Evolutionary conservation across 2,797 vertebrate genomes (phyloP).

Genomic region (Darevskia mixta): DNA sequence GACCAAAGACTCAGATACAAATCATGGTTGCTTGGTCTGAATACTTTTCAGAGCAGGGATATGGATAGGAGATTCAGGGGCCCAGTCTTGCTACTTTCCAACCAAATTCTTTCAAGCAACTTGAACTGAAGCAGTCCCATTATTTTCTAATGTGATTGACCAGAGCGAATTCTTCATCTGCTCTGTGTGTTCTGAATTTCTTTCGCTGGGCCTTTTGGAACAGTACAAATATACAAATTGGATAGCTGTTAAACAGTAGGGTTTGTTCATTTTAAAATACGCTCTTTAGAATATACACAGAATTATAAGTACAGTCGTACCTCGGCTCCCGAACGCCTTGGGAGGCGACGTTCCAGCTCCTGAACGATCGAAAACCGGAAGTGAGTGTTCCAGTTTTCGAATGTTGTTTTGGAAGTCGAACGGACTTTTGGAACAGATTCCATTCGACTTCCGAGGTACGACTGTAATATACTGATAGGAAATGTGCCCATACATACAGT

Average conservation of each 20-base stretch:
- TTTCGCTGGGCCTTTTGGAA: slow-evolving; percentile 25
- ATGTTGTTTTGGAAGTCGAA: too few relatives aligned
- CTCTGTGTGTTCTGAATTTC: neutral
- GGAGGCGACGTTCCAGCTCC: too few relatives aligned
- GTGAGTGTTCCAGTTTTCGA: too few relatives aligned
- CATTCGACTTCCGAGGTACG: too few relatives aligned
- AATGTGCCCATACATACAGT: neutral
- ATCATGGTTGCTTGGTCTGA: too few relatives aligned
- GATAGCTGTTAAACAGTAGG: slow-evolving; percentile 42
- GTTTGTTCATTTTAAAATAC: slow-evolving; percentile 39
- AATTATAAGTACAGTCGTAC: too few relatives aligned
- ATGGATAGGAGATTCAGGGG: neutral
- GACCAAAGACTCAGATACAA: too few relatives aligned
- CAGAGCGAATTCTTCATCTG: slow-evolving; percentile 26
- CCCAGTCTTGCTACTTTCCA: neutral
- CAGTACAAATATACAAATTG: slow-evolving; percentile 47
- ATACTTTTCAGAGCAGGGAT: neutral
- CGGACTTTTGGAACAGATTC: too few relatives aligned
- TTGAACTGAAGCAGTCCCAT: neutral
- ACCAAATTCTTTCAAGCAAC: neutral
- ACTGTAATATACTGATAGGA: neutral
- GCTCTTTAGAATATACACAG: slow-evolving; percentile 38
- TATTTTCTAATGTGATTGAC: slow-evolving; percentile 29
- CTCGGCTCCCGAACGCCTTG: too few relatives aligned
- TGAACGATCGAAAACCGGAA: too few relatives aligned